Base-by-base conservation (phyloP, 1,140 invertebrate species). In the Megathymus violae region DNA sequence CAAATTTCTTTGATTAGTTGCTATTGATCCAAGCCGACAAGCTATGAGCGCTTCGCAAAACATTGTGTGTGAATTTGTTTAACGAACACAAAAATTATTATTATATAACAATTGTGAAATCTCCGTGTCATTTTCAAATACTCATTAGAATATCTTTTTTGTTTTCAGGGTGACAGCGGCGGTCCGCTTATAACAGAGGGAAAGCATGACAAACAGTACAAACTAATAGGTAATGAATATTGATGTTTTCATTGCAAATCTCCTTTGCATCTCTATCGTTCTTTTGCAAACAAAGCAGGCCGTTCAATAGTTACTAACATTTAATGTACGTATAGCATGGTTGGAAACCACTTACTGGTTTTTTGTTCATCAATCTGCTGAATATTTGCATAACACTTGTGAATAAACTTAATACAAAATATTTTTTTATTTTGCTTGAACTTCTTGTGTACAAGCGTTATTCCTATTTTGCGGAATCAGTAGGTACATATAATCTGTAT, bases 111-210 rank as follows among this genome's bases (percentile, higher is more conserved):
- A 22, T 43, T 17, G 15, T 43, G n/a, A 44, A 44, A 10, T 44
- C 17, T 11, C 14, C 14, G 15, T 10, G 14, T 11, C 16, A 1
- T 6, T 19, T 44, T 44, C 3, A 44, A 10, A 41, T 61, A 22
- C 19, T 15, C 43, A 41, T 16, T 43, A 11, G 16, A 47, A 13
- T 47, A 16, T 43, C 13, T 25, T 14, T 9, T 61, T 56, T 69
- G 15, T 58, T 93, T 93, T 60, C 82, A 97, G 95, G 97, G 97
- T 13, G 97, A 98, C 83, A 97, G 96, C 72, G 97, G 97, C 58
- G 97, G 97, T n/a, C 97, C 97, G 1, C 83, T 98, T n/a, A 94
- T 97, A 5, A 91, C 94, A 0, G 93, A 95, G 83, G 93, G 94
- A 79, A 89, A 93, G 62, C 94, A 95, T 70, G 95, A 95, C 79